These are phyloP conservation scores for Agrilus biguttatus DNA, from an alignment of 2,888 invertebrate genomes.

Conservation along the genomic window DNA sequence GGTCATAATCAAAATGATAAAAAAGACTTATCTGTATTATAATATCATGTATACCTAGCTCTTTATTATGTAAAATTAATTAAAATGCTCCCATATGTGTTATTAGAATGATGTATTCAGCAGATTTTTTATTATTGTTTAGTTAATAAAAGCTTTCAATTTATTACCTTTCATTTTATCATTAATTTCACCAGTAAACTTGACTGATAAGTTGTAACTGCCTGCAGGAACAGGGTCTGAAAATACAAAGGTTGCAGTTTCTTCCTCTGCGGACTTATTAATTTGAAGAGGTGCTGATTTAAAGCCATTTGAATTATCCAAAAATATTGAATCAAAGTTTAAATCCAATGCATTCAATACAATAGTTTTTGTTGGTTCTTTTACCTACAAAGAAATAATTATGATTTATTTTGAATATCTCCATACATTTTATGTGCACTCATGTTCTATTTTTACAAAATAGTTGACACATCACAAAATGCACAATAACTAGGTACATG, in stretches of 20 bases:
- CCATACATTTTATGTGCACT: too few relatives aligned
- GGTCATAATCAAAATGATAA: too few relatives aligned
- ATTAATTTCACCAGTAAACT: slow-evolving; percentile 73
- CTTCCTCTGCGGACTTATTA: slow-evolving; percentile 37
- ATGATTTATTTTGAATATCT: background rate
- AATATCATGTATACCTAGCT: too few relatives aligned
- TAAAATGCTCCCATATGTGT: too few relatives aligned
- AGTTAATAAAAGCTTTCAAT: too few relatives aligned
- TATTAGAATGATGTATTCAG: too few relatives aligned
- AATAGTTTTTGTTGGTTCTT: slow-evolving; percentile 48
- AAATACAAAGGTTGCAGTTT: slow-evolving; percentile 56
- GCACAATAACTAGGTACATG: too few relatives aligned
- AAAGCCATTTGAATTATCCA: slow-evolving; percentile 32
- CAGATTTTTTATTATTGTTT: too few relatives aligned
- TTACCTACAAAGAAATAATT: slow-evolving; percentile 39
- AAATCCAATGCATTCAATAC: slow-evolving; percentile 67
- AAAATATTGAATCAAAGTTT: slow-evolving; percentile 45
- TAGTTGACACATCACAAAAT: too few relatives aligned
- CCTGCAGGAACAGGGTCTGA: slow-evolving; percentile 40
- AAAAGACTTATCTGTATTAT: too few relatives aligned
- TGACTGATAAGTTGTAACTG: slow-evolving; percentile 44
- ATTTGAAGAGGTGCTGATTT: slow-evolving; percentile 26
- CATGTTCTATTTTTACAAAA: too few relatives aligned
- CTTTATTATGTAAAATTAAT: too few relatives aligned
- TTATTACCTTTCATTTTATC: slow-evolving; percentile 73